Evolutionary conservation across 2,113 vertebrate species (phyloP), one percentile per base, ranked within the genome.

Genomic region (Petaurus breviceps): DNA sequence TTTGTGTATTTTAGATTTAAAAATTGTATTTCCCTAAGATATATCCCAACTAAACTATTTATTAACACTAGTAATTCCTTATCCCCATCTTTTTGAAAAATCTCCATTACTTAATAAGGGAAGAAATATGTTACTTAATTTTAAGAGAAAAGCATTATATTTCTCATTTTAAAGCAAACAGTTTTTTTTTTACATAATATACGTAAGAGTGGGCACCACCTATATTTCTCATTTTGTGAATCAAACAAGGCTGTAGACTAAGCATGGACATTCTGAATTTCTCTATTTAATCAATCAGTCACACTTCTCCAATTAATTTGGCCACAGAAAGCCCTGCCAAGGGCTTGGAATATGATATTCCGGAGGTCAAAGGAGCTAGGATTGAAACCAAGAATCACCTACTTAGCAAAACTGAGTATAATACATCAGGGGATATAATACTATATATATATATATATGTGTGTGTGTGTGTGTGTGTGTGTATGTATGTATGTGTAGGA

Each of bases 1-100:
- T 31, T 54, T 90, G 50, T 51, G 14, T 95, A 93, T 68, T 91
- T 91, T 90, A n/a, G 8, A 53, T 91, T 91, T 93, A 90, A n/a
- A 5, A 53, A 90, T 91, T 94, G 0, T 47, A 23, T 92, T 84
- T 55, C 89, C 31, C 19, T 94, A 94, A 94, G 28, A 96, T 95
- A 89, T 31, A 51, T 26, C 52, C 9, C 4, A 89, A 3, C 3
- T 31, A 54, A 16, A 94, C 46, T 93, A 84, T 92, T 94, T 94
- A 55, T 51, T 91, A 92, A 94, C 90, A 47, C 47, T 93, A 37
- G 6, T 92, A 49, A 93, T 53, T 52, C 77, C 19, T 90, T 68
- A n/a, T 94, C 52, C 4, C 52, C 49, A 89, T 14, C 46, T 91
- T 95, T 84, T 43, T 43, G 19, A 43, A 84, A 23, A 84, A 77